These are phyloP conservation scores for Sarcophaga peregrina DNA, from an alignment of 1,140 invertebrate genomes.

Conservation along the genomic window DNA sequence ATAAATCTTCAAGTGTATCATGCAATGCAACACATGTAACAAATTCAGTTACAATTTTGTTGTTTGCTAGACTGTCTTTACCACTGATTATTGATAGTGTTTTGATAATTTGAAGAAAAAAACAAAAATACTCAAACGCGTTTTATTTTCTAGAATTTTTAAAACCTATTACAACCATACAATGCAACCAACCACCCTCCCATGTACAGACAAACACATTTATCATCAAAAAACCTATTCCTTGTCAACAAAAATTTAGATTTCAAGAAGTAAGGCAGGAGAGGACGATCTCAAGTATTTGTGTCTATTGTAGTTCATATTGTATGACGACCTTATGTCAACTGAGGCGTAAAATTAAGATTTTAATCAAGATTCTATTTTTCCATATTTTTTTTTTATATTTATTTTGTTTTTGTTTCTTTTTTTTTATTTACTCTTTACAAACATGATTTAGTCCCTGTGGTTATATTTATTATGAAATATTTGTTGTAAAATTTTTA, in stretches of 20 bases:
- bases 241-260: neutral
- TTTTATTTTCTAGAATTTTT: neutral
- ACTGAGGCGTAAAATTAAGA: constrained; percentile 9
- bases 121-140: neutral
- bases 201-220: neutral
- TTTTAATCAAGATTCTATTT: neutral
- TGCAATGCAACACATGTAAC: neutral
- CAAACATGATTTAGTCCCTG: too few relatives aligned
- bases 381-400: neutral
- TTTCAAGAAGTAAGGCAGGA: neutral
- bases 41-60: neutral
- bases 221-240: neutral
- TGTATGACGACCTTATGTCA: neutral
- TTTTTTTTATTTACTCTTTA: too few relatives aligned
- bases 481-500: too few relatives aligned
- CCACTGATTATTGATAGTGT: neutral
- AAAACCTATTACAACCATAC: neutral
- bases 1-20: neutral
- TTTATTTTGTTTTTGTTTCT: neutral
- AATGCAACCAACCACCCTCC: neutral
- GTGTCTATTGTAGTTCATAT: too few relatives aligned
- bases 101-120: neutral
- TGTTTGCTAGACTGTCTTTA: neutral
- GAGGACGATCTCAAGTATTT: too few relatives aligned
- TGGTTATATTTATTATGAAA: too few relatives aligned